phyloP scores from a whole-genome alignment of 2,888 invertebrate genomes.

The Caenorhabditis sulstoni region DNA sequence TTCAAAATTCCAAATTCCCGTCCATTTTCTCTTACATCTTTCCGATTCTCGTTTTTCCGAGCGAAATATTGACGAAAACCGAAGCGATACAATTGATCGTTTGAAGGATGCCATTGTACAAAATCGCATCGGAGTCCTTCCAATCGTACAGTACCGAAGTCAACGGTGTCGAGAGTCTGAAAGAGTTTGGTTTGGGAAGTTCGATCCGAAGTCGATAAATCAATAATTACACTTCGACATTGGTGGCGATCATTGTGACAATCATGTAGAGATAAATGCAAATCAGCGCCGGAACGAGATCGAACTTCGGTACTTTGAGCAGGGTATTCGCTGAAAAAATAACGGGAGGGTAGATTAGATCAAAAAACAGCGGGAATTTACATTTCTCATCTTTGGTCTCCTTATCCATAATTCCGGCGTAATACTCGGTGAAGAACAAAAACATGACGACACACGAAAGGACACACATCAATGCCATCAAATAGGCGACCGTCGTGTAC shows the following conservation, averaged over 20 bases:
- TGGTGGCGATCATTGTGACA: constrained; percentile 66
- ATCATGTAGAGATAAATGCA: constrained; percentile 70
- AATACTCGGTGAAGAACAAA: constrained; percentile 65
- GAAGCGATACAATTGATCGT: constrained; percentile 64
- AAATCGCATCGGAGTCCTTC: constrained; percentile 65
- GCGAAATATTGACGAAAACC: constrained; percentile 59
- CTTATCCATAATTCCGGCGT: constrained; percentile 65
- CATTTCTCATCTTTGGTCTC: constrained; percentile 45
- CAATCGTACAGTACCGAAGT: constrained; percentile 67
- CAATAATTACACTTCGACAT: constrained; percentile 70
- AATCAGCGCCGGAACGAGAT: constrained; percentile 62
- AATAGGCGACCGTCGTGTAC: constrained; percentile 69
- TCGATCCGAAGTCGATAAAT: background rate
- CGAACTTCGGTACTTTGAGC: constrained; percentile 66
- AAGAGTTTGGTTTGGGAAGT: constrained; percentile 12
- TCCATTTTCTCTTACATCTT: constrained; percentile 49
- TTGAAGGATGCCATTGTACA: constrained; percentile 67
- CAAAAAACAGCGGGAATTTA: constrained; percentile 18
- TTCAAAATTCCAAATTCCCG: background rate
- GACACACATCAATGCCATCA: constrained; percentile 64
- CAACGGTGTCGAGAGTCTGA: constrained; percentile 67
- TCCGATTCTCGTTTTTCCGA: constrained; percentile 65
- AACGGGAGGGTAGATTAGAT: too few species aligned
- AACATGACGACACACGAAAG: constrained; percentile 58
- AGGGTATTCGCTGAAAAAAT: constrained; percentile 30